Base-by-base conservation (phyloP, 1,140 invertebrate species). In the Antheraea mylitta region DNA sequence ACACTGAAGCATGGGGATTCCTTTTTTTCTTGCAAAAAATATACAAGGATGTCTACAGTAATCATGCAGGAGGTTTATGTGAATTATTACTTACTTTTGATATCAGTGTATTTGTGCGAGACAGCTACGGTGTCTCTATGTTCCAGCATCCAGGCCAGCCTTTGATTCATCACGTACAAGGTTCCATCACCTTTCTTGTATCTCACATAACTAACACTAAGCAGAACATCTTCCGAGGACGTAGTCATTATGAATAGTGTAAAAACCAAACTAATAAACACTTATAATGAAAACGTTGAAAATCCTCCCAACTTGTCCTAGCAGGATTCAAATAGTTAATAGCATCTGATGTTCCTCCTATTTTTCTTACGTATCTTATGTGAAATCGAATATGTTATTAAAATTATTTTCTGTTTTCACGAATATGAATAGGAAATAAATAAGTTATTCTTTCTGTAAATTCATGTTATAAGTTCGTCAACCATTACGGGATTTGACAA, bases 151-250 rank as follows among this genome's bases (percentile, higher is more conserved):
- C 98, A 99, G 48, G 97, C 98, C 75, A 99, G 93, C 77, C 98
- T 94, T 92, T 98, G 97, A 74, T 97, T 97, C 98, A 99, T 99
- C 45, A 99, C 94, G 90, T 99, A 99, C 30, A 99, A 93, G 7
- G 96, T 98, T 8, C 98, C 98, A 93, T 99, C 98, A 71, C 97
- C 97, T 93, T 99, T 99, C 91, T 99, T 99, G 85, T 97, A 98
- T 69, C 97, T 95, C 22, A 99, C 98, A 93, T 98, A 95, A 68
- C 96, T 95, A 71, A 99, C 96, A 94, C 98, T 97, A 73, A 98
- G 93, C 71, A 99, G 92, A 53, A 99, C 97, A 92, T 99, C 98
- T 94, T 99, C 98, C 16, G 96, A 96, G 45, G 96, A 96, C 61
- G 96, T 96, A 76, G 96, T 96, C 96, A 96, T 97, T 69, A 76